Percentiles rank a stretch among this genome's conserved stretches.
Evolutionary conservation across 1,140 invertebrate species (phyloP).

Genomic region (Portunus trituberculatus): DNA sequence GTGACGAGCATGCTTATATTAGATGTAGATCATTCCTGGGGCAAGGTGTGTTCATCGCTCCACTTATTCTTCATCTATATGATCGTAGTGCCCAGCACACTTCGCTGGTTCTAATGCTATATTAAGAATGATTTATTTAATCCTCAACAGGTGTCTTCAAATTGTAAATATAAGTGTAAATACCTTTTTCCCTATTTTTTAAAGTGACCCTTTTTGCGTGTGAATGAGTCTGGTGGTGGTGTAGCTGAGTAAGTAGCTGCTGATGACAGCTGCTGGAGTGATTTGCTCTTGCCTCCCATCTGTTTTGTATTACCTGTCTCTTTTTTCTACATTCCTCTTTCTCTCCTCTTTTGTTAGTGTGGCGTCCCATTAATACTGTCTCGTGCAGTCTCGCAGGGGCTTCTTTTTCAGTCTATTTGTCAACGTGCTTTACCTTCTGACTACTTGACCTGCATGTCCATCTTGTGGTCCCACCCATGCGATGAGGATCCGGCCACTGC

Average conservation of each 20-base stretch:
- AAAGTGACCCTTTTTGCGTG: background rate
- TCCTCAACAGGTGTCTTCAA: background rate
- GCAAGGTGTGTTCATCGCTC: background rate
- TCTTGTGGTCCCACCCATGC: constrained; percentile 33
- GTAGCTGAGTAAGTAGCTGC: constrained; percentile 1
- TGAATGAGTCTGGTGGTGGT: background rate
- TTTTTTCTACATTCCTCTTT: background rate
- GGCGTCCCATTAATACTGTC: constrained; percentile 27
- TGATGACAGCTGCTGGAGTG: background rate
- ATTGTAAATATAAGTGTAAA: background rate
- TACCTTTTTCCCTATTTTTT: background rate
- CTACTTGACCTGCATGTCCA: constrained; percentile 51
- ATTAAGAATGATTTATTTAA: background rate
- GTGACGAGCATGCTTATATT: no score
- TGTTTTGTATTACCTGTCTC: no score
- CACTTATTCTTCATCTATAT: background rate
- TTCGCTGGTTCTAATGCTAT: background rate
- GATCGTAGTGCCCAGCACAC: background rate
- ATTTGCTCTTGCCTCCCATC: background rate
- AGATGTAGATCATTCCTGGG: background rate
- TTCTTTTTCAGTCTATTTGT: constrained; percentile 24
- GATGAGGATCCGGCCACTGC: background rate
- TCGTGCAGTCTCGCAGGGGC: constrained; percentile 14
- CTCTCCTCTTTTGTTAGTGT: constrained; percentile 8
- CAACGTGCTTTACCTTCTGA: constrained; percentile 52